Base-by-base conservation (phyloP, 2,113 vertebrate species). In the Mohoua ochrocephala region DNA sequence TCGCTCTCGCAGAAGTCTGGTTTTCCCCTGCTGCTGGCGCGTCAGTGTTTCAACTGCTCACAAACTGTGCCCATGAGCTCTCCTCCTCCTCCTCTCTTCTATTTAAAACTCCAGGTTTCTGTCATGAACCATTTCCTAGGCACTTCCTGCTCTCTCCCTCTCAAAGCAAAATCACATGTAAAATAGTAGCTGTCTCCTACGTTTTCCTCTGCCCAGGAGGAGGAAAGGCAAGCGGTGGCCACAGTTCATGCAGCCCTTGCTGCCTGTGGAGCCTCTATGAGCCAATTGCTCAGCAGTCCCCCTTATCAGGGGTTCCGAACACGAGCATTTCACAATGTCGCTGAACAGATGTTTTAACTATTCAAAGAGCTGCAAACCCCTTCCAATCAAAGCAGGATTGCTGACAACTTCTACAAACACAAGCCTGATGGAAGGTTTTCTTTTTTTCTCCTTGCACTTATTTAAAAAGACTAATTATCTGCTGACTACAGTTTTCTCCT, bases 321-420 rank as follows among this genome's bases (percentile, higher is more conserved):
- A 93, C n/a, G 16, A 95, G 93, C 95, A 93, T 96, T 98, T 98
- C 97, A 97, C 97, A 98, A 95, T 28, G 78, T 94, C 93, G 65
- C 97, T 87, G 85, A 96, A 97, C 96, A 97, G 97, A 97, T 98
- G 96, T 97, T 98, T 98, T 95, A 97, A 97, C 95, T 96, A 97
- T 97, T 97, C 95, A 86, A 97, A 96, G 97, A 98, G 96, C 91
- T 59, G 93, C 84, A 93, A 88, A 76, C 78, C 70, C 87, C 91
- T 93, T 87, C 93, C 94, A 95, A 94, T 92, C 93, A 97, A 96
- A 97, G 95, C 94, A 96, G 87, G 64, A 96, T 77, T 93, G 91
- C 95, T 64, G 56, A 90, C 95, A 96, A 89, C 85, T 87, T 84
- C 71, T 84, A 91, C 65, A 92, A 91, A 92, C 74, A 70, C 15